Base-by-base conservation (phyloP, 2,888 invertebrate genomes). In the Diaphora mendica region DNA sequence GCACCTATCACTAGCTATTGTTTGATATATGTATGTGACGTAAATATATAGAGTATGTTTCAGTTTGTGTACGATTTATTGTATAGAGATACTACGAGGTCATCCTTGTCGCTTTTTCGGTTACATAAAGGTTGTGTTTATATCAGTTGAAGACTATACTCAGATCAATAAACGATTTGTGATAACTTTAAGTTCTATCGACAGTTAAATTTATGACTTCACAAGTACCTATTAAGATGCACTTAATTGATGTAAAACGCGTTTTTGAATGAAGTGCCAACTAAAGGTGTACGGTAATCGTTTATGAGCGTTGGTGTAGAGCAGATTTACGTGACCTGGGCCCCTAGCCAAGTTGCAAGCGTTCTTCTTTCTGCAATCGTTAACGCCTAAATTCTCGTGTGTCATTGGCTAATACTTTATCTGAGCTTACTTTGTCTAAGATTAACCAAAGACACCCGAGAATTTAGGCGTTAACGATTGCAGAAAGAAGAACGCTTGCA, bases 1-100 rank as follows among this genome's bases (percentile, higher is more conserved):
- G 70, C 44, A 70, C 62, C 62, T 44, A 62, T 30, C 69, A 70
- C 62, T 62, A 23, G 33, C 30, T 33, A 23, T 64, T 70, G 48
- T 70, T 48, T 64, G 48, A 70, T 35, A 70, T 35, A 48, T 64
- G 23, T 48, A 15, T 70, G 9, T 70, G 70, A 70, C 64, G 70
- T 70, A 59, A 59, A 35, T 35, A 20, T 51, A 68, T 51, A 15
- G 15, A 35, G 33, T 35, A 35, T 35, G 51, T 68, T 68, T 35
- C 5, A 55, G n/a, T 30, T 30, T 26, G 44, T 42, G 44, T 62
- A 62, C 26, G 26, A 59, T 26, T 59, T 26, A 59, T 59, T 59
- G 15, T 26, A 11, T 59, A 59, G 13, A 59, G 15, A 59, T 59
- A 26, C 59, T 59, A 26, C 59, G 26, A 59, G 59, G n/a, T 4